These are phyloP conservation scores for Hydropotes inermis DNA, from an alignment of 2,113 vertebrate species.

Conservation along the genomic window DNA sequence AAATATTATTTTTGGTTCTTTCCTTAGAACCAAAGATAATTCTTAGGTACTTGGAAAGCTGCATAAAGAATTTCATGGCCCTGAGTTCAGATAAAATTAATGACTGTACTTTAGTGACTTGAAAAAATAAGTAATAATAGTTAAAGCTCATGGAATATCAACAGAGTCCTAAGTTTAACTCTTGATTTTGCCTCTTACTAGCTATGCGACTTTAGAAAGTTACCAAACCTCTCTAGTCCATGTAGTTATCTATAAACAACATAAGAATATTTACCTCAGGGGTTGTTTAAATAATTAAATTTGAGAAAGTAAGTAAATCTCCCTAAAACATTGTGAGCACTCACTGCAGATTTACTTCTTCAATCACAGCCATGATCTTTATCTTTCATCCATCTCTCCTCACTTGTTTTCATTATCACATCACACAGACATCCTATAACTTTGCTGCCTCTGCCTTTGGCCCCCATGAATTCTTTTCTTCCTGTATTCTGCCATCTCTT, in stretches of 20 bases:
- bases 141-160: not conserved
- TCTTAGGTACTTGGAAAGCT: not conserved
- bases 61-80: not conserved
- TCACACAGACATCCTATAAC: not conserved
- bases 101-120: not conserved
- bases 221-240: not conserved
- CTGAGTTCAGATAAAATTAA: not conserved
- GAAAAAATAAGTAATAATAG: not conserved
- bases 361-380: not conserved
- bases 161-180: not conserved
- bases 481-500: not conserved
- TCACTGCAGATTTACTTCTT: not conserved
- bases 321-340: not conserved
- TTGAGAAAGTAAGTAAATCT: not conserved
- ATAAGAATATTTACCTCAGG: not conserved
- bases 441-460: not conserved
- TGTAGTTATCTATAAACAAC: not conserved
- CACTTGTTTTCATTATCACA: not conserved
- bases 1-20: not conserved
- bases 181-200: not conserved
- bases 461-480: not conserved
- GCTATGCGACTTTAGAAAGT: not conserved
- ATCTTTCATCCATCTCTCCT: not conserved
- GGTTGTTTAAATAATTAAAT: not conserved
- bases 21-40: not conserved